Conservation (phyloP, 2,888 invertebrate genomes). For the Luffia ferchaultella region DNA sequence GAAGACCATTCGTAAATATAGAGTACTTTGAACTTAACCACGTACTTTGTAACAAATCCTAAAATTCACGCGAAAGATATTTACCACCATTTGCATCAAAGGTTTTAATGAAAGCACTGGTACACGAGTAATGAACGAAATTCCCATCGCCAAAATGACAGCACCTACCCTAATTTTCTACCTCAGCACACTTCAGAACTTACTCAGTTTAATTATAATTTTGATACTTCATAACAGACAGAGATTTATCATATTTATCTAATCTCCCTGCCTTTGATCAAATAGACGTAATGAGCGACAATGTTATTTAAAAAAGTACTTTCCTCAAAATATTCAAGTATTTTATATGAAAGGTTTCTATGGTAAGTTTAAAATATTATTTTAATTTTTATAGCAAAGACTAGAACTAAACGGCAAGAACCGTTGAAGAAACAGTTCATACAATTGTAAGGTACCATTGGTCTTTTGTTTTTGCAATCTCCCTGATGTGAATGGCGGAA, state of each 20-base stretch:
- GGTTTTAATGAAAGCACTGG: background rate
- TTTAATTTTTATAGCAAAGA: too few species aligned
- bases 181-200: slow-evolving; percentile 36
- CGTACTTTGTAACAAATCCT: background rate
- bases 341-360: too few species aligned
- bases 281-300: background rate
- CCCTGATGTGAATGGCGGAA: slow-evolving; percentile 20
- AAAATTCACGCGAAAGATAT: background rate
- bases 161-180: slow-evolving; percentile 28
- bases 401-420: slow-evolving; percentile 4
- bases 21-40: background rate
- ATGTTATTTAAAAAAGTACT: background rate
- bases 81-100: background rate
- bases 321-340: too few species aligned
- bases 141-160: background rate
- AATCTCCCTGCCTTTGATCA: background rate
- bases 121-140: background rate
- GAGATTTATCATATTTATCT: background rate
- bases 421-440: slow-evolving; percentile 4
- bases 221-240: slow-evolving; percentile 7
- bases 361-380: too few species aligned
- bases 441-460: slow-evolving; percentile 4
- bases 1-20: too few species aligned
- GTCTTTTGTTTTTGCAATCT: slow-evolving; percentile 11
- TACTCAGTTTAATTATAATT: slow-evolving; percentile 31